Evolutionary conservation across 2,888 invertebrate genomes (phyloP).

Genomic region (Fabriciana adippe): DNA sequence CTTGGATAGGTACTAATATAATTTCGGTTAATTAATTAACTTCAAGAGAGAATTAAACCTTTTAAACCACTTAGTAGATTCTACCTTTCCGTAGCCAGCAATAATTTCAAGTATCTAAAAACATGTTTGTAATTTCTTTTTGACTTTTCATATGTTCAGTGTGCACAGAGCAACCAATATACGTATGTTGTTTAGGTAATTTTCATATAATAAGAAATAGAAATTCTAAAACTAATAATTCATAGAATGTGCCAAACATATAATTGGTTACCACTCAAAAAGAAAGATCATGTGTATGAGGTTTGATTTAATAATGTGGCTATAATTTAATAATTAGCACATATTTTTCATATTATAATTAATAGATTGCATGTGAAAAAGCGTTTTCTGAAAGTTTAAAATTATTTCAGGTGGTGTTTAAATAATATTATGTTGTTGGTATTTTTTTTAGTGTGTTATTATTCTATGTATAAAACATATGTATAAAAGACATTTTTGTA

Average conservation of each 20-base stretch:
- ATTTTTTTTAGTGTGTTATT: neutral
- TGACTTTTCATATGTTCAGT: no score
- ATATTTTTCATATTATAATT: neutral
- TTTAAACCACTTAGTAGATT: no score
- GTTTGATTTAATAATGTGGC: no score
- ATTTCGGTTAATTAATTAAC: no score
- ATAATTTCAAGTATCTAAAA: no score
- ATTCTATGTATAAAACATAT: slow-evolving; percentile 29
- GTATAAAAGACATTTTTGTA: slow-evolving; percentile 33
- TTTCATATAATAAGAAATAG: neutral
- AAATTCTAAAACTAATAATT: neutral
- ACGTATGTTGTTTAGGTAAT: no score
- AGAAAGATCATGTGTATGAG: neutral
- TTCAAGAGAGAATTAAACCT: no score
- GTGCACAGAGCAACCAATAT: no score
- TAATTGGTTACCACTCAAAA: slow-evolving; percentile 8
- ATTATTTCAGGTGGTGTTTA: neutral
- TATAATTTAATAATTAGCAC: neutral
- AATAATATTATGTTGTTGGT: no score
- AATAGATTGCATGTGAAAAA: neutral
- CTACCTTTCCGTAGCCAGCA: no score
- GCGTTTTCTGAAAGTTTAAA: neutral
- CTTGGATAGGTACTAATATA: no score
- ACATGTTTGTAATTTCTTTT: no score
- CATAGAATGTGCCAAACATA: slow-evolving; percentile 11